These are phyloP conservation scores for Rotaria sp. DNA, from an alignment of 2,888 invertebrate species.

Conservation along the genomic window DNA sequence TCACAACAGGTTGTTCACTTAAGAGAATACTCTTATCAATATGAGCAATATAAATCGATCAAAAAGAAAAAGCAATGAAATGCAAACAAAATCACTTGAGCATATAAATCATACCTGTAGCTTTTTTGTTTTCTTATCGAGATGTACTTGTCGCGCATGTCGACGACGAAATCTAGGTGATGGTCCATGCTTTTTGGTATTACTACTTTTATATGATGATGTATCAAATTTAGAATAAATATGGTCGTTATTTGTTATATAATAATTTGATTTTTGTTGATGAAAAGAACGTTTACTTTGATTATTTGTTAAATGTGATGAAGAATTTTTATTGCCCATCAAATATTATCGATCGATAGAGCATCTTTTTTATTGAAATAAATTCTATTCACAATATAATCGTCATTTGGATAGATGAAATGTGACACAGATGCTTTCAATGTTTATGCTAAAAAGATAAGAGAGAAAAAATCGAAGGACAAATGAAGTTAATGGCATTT, in stretches of 20 bases:
- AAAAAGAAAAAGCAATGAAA: not conserved
- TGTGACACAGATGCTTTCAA: conserved; percentile 3
- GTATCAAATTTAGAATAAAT: not conserved
- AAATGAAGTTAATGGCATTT: not conserved
- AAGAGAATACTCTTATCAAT: not conserved
- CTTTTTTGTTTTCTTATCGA: not conserved
- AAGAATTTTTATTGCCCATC: conserved; percentile 6
- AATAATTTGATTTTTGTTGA: not conserved
- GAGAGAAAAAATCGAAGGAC: not conserved
- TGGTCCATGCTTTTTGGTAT: not conserved
- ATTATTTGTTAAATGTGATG: not conserved
- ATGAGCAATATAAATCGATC: not conserved
- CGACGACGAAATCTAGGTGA: not conserved
- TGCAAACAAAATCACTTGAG: not conserved
- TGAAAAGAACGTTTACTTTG: not conserved
- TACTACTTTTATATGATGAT: not conserved
- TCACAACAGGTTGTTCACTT: no score
- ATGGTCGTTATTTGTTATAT: not conserved
- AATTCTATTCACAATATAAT: not conserved
- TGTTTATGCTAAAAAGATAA: not conserved
- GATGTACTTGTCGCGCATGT: not conserved
- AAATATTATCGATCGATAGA: not conserved
- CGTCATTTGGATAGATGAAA: not conserved
- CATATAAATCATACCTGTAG: not conserved
- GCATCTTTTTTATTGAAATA: not conserved